Percentiles rank a stretch among this genome's conserved stretches.
Conservation (phyloP, 2,888 invertebrate species). For the Andrena dorsata region DNA sequence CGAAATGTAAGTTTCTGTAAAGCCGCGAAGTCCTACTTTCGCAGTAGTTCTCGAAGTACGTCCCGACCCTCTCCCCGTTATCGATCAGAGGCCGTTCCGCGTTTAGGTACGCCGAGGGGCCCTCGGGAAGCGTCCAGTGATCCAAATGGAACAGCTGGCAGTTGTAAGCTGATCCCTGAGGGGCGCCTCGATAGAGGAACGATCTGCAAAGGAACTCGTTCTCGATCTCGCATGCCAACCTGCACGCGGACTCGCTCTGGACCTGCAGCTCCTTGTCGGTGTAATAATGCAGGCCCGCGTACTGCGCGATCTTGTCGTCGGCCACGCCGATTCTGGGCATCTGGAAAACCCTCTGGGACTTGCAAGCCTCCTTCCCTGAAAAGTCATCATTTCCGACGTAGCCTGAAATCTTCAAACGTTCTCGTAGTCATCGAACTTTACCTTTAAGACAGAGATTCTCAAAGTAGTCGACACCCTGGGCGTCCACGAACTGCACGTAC, state of each 20-base stretch:
- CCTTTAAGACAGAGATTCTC: conserved; percentile 96
- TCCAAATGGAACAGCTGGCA: conserved; percentile 97
- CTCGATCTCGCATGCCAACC: conserved; percentile 96
- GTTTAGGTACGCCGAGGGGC: conserved; percentile 95
- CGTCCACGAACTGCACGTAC: conserved; percentile 95
- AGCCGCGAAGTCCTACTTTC: conserved; percentile 89
- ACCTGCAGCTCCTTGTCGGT: conserved; percentile 97
- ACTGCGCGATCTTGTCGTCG: conserved; percentile 96
- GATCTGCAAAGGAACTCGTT: conserved; percentile 96
- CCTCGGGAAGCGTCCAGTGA: conserved; percentile 96
- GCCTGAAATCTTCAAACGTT: background rate
- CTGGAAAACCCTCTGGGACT: conserved; percentile 92
- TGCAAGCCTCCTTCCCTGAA: conserved; percentile 92
- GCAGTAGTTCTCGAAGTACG: conserved; percentile 96
- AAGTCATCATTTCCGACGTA: background rate
- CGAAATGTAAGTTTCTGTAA: too few species aligned
- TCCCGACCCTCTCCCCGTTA: conserved; percentile 95
- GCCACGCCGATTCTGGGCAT: conserved; percentile 95
- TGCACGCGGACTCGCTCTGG: conserved; percentile 95
- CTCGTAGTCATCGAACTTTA: conserved; percentile 61
- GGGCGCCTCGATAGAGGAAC: conserved; percentile 90
- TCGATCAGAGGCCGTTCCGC: conserved; percentile 96
- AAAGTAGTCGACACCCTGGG: conserved; percentile 93
- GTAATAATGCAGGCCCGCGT: conserved; percentile 96
- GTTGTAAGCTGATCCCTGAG: conserved; percentile 92